A percentile compares a stretch with the other conserved stretches of the same genome.
Conservation (phyloP, 2,113 vertebrate species). For the Pristiophorus japonicus region DNA sequence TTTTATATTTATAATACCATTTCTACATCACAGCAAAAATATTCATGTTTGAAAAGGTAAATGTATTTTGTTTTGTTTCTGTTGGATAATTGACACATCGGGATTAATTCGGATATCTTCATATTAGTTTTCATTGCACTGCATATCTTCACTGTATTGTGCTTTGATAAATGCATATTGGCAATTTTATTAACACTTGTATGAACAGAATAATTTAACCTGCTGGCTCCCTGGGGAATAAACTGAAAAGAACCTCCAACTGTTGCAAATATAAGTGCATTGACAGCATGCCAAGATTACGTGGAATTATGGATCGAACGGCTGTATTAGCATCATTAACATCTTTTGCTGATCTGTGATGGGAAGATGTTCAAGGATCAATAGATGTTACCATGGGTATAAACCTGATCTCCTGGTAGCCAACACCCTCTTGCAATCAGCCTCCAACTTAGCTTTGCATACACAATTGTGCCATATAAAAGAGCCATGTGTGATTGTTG, state of each 20-base stretch:
- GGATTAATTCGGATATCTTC: background rate
- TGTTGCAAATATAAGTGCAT: background rate
- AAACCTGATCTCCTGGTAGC: background rate
- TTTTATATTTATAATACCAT: background rate
- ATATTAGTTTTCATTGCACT: background rate
- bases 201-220: background rate
- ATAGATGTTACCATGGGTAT: background rate
- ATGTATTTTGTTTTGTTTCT: background rate
- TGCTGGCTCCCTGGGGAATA: background rate
- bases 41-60: too few species aligned
- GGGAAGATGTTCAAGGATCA: background rate
- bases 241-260: background rate
- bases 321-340: background rate
- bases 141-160: slow-evolving; percentile 2
- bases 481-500: background rate
- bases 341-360: background rate
- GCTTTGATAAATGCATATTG: background rate
- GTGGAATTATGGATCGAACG: slow-evolving; percentile 14
- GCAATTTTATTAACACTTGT: background rate
- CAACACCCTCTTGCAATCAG: background rate
- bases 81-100: background rate
- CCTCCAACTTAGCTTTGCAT: background rate
- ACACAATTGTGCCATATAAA: background rate
- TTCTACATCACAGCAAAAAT: background rate
- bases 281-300: background rate